Evolutionary conservation across 2,797 vertebrate genomes (phyloP), one percentile per base, ranked within the genome.

Genomic region (Clarias pachynema): DNA sequence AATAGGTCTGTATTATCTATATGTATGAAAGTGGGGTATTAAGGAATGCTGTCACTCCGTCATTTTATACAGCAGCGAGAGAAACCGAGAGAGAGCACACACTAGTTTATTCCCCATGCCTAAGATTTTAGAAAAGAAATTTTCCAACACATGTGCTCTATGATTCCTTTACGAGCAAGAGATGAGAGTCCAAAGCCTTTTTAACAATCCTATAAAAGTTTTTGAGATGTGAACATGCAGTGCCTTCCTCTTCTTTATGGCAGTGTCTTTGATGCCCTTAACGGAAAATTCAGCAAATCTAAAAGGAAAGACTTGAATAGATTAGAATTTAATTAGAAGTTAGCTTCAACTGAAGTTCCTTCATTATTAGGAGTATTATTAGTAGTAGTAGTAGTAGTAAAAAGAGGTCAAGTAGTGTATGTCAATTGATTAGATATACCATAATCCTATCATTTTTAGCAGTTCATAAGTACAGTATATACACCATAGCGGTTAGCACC

Each of bases 61-160:
- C 34, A 2, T 44, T 44, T 79, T 12, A 40, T 8, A 79, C 16
- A 40, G 16, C 5, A 14, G 24, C 40, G 57, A 60, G 31, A 57
- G n/a, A 53, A 6, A 26, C 14, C 20, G 6, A 74, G 15, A 53
- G 5, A 26, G 22, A 74, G 9, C 40, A 20, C 9, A 26, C 1
- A 34, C 60, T 37, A 16, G 29, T 73, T 59, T 44, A 26, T 73
- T 85, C 22, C 2, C 12, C 24, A 22, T 34, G 18, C 59, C 29
- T 20, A 22, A 56, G 66, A 63, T 60, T 5, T 29, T 37, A 5
- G 31, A 31, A 31, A 31, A 31, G 1, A 2, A 31, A 0, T 10
- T 81, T 66, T 73, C 84, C 37, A 14, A 24, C 40, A 62, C 57
- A 72, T 53, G 31, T 75, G 73, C 5, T 65, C 31, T 68, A 3